A percentile compares a stretch with the other conserved stretches of the same genome.
Evolutionary conservation across 2,888 invertebrate species (phyloP).

Genomic region (Enchytraeus crypticus): DNA sequence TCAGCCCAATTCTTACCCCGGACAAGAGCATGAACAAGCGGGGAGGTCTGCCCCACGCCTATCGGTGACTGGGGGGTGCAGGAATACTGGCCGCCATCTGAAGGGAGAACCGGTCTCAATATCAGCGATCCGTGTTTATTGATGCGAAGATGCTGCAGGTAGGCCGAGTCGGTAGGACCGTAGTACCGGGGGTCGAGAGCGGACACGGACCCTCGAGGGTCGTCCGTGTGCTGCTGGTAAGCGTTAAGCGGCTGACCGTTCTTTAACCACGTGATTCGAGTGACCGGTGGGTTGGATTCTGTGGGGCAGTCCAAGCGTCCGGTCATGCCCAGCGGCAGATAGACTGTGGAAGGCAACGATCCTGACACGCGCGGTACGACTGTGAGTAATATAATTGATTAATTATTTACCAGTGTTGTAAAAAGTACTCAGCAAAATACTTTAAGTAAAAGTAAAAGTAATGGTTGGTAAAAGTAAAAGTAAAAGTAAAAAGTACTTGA

Average conservation of each 20-base stretch:
- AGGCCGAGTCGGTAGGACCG: too few species aligned
- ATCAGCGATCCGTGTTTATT: conserved; percentile 17
- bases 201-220: background rate
- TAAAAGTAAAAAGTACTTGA: too few species aligned
- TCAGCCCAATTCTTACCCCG: too few species aligned
- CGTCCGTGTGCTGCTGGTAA: background rate
- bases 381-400: too few species aligned
- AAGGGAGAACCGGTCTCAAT: conserved; percentile 63
- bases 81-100: conserved; percentile 85
- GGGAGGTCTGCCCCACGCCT: conserved; percentile 84
- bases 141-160: background rate
- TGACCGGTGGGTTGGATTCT: conserved; percentile 88
- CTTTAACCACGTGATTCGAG: conserved; percentile 94
- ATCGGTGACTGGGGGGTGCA: conserved; percentile 91
- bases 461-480: too few species aligned
- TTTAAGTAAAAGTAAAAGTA: too few species aligned
- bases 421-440: too few species aligned
- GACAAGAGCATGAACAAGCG: conserved; percentile 61
- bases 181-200: too few species aligned
- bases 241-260: conserved; percentile 62
- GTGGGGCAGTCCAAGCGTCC: conserved; percentile 83
- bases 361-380: conserved; percentile 3
- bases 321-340: conserved; percentile 83
- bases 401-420: too few species aligned
- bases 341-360: conserved; percentile 82